Evolutionary conservation across 2,888 invertebrate genomes (phyloP).

Genomic region (Labia minor): DNA sequence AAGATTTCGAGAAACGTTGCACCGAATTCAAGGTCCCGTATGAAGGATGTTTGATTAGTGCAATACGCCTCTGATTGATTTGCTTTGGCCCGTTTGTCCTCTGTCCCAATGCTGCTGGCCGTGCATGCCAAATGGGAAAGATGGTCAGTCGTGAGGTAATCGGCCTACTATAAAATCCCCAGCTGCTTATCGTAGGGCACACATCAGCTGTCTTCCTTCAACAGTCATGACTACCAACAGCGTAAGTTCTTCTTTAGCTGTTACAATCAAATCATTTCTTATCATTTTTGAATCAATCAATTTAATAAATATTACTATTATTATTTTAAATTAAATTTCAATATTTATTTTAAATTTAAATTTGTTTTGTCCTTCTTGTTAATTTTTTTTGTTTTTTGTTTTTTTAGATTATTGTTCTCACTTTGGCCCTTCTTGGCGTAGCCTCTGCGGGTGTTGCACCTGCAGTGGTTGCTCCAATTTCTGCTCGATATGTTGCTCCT

Average conservation of each 20-base stretch:
- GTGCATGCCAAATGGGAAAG: not conserved
- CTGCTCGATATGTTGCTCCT: conserved; percentile 16
- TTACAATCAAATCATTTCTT: not conserved
- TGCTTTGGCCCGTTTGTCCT: not conserved
- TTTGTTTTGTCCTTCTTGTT: too few relatives aligned
- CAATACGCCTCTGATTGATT: not conserved
- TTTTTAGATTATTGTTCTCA: conserved; percentile 14
- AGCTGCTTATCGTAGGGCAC: not conserved
- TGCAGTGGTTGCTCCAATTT: not conserved
- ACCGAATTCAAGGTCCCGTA: not conserved
- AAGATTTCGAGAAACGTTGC: not conserved
- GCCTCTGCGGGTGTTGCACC: conserved; percentile 17
- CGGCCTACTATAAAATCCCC: not conserved
- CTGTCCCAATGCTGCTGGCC: not conserved
- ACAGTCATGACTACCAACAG: not conserved
- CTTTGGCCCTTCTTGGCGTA: conserved; percentile 20
- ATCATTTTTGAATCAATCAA: not conserved
- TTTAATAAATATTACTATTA: not conserved
- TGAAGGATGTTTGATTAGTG: not conserved
- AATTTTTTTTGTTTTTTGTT: conserved; percentile 15
- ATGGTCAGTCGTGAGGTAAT: not conserved
- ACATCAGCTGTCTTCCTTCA: not conserved
- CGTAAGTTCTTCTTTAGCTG: not conserved
- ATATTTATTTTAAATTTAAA: too few relatives aligned
- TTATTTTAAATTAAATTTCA: too few relatives aligned